These are phyloP conservation scores for Pseudoips prasinana DNA, from an alignment of 2,888 invertebrate species.

Conservation along the genomic window DNA sequence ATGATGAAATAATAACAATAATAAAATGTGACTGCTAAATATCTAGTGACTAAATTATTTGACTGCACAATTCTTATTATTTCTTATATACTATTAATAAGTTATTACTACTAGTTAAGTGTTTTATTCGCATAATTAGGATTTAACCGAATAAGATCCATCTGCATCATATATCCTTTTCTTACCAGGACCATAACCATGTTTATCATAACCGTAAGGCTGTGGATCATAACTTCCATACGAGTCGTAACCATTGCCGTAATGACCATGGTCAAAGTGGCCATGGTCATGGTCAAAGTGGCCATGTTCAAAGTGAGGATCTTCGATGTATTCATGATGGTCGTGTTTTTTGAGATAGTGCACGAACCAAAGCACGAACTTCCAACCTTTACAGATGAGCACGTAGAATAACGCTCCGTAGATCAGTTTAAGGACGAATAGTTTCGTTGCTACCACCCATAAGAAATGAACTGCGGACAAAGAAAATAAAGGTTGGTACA, in stretches of 20 bases:
- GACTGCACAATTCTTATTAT: no score
- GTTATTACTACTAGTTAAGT: no score
- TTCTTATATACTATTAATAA: no score
- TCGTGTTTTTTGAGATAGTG: conserved; percentile 63
- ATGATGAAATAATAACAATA: no score
- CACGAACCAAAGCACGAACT: conserved; percentile 63
- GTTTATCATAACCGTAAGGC: conserved; percentile 24
- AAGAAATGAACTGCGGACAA: conserved; percentile 69
- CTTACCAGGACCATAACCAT: conserved; percentile 24
- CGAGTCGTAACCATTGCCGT: conserved; percentile 14
- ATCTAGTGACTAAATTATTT: no score
- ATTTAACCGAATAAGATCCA: conserved; percentile 65
- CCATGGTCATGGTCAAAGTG: conserved; percentile 27
- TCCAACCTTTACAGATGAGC: conserved; percentile 61
- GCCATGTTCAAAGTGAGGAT: conserved; percentile 41
- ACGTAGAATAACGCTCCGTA: conserved; percentile 65
- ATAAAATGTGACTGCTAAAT: no score
- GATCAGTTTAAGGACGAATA: conserved; percentile 62
- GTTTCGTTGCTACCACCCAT: conserved; percentile 66
- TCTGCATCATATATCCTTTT: conserved; percentile 62
- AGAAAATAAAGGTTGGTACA: no score
- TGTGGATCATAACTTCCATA: conserved; percentile 29
- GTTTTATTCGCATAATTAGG: no score
- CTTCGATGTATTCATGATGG: conserved; percentile 54
- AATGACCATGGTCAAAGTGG: conserved; percentile 24